phyloP scores from a whole-genome alignment of 2,888 invertebrate genomes.

The Drosophila meridionalis region DNA sequence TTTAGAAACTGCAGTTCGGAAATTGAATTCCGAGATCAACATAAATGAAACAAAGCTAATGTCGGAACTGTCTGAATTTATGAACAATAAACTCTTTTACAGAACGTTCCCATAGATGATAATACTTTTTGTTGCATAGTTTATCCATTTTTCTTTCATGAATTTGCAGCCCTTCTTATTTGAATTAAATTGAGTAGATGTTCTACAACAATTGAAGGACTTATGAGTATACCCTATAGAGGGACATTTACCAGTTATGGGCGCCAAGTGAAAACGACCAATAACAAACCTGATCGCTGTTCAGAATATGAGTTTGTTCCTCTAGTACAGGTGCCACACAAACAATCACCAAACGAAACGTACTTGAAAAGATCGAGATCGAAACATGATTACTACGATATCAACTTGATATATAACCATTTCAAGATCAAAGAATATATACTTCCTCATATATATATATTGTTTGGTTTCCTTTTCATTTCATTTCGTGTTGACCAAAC shows the following conservation, averaged over 20 bases:
- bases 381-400: constrained; percentile 66
- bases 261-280: constrained; percentile 46
- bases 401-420: constrained; percentile 33
- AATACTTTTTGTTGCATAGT: neutral
- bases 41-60: constrained; percentile 1
- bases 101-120: neutral
- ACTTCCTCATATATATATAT: constrained; percentile 7
- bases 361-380: constrained; percentile 75
- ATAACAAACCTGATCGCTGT: constrained; percentile 63
- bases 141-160: neutral
- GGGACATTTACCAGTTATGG: constrained; percentile 50
- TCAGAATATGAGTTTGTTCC: constrained; percentile 29
- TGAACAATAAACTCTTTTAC: neutral
- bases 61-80: constrained; percentile 7
- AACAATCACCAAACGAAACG: constrained; percentile 60
- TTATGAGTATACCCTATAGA: constrained; percentile 8
- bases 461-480: constrained; percentile 10
- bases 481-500: constrained; percentile 5
- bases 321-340: constrained; percentile 35
- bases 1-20: neutral
- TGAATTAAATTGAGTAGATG: neutral
- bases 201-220: constrained; percentile 4
- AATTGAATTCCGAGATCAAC: neutral
- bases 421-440: constrained; percentile 27
- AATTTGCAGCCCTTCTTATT: neutral